These are phyloP conservation scores for Sinotaia quadrata DNA, from an alignment of 2,888 invertebrate genomes.

Conservation along the genomic window DNA sequence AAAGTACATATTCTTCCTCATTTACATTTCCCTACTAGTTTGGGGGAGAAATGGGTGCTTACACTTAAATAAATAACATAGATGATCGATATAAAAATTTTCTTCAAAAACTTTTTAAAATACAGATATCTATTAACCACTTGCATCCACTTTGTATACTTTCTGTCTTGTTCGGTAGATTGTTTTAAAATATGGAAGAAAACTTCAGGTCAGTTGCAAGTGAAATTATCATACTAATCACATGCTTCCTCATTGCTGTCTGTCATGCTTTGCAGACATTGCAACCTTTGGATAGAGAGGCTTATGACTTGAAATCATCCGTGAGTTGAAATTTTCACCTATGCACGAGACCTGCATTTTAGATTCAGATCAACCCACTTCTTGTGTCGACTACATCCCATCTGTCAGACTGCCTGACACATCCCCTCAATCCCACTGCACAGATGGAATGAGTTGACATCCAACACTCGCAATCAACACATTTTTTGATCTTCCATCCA, in stretches of 20 bases:
- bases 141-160: no score
- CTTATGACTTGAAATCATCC: conserved; percentile 13
- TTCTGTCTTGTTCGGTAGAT: no score
- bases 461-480: conserved; percentile 4
- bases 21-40: no score
- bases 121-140: no score
- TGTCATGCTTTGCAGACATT: conserved; percentile 31
- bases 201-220: no score
- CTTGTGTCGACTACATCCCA: conserved; percentile 25
- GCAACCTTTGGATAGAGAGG: conserved; percentile 22
- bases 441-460: conserved; percentile 31
- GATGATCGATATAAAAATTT: no score
- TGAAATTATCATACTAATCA: no score
- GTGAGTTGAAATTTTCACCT: conserved; percentile 14
- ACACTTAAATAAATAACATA: no score
- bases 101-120: no score
- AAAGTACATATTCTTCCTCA: no score
- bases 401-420: conserved; percentile 12
- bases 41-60: no score
- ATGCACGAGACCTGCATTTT: conserved; percentile 16
- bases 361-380: conserved; percentile 21
- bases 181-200: no score
- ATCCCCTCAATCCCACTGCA: conserved; percentile 24
- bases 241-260: conserved; percentile 21
- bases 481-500: conserved; percentile 1